Evolutionary conservation across 2,113 vertebrate genomes (phyloP).

Genomic region (Conger conger): DNA sequence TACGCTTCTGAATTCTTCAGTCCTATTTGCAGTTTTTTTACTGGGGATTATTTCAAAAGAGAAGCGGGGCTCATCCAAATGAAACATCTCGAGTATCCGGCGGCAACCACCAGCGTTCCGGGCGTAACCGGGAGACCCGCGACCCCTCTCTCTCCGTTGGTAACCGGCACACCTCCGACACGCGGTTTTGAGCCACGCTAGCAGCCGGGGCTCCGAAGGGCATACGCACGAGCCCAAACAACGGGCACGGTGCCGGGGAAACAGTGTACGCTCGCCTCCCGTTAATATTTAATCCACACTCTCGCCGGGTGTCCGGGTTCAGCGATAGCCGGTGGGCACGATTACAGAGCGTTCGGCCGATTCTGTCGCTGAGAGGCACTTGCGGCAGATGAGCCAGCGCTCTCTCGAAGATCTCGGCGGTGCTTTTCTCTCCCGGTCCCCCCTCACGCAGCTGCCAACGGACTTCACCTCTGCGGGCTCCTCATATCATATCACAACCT

Average conservation of each 20-base stretch:
- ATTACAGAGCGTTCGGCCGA: background rate
- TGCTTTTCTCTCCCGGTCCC: background rate
- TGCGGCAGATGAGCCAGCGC: background rate
- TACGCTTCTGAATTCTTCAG: too few species aligned
- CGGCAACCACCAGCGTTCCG: too few species aligned
- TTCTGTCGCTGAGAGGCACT: background rate
- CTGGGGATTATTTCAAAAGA: too few species aligned
- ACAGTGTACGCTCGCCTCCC: background rate
- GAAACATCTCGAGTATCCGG: too few species aligned
- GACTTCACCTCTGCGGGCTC: background rate
- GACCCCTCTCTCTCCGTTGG: too few species aligned
- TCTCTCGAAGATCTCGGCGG: background rate
- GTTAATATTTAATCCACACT: background rate
- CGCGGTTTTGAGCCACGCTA: too few species aligned
- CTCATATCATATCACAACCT: background rate
- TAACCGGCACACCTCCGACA: too few species aligned
- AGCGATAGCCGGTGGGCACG: background rate
- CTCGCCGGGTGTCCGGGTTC: background rate
- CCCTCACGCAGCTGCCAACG: background rate
- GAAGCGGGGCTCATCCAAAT: too few species aligned
- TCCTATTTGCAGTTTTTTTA: too few species aligned
- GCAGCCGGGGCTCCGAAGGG: background rate
- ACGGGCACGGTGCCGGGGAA: background rate
- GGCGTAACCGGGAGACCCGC: too few species aligned
- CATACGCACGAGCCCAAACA: background rate